Evolutionary conservation across 23 tunicate species (phyloP).

Genomic region (Halocynthia aurantium): DNA sequence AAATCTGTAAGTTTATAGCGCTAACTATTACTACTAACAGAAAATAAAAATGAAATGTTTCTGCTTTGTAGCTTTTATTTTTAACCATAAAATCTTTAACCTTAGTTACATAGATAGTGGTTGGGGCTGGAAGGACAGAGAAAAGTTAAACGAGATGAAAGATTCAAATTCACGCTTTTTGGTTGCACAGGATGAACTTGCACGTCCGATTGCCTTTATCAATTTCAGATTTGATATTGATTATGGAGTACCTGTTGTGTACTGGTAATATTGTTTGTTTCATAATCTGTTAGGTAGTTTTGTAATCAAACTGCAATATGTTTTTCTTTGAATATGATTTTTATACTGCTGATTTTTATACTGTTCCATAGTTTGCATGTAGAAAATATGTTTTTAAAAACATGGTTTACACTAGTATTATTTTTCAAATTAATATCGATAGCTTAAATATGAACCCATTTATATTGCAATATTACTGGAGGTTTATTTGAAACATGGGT

Average conservation of each 20-base stretch:
- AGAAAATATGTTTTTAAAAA: not conserved
- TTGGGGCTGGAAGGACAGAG: constrained; percentile 94
- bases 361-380: not conserved
- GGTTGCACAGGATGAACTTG: constrained; percentile 34
- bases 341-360: not conserved
- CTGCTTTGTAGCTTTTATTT: not conserved
- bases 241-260: constrained; percentile 78
- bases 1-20: constrained; percentile 24
- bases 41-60: not conserved
- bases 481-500: too few relatives aligned
- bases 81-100: not conserved
- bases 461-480: not conserved
- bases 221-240: constrained; percentile 85
- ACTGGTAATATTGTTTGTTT: constrained; percentile 37
- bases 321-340: not conserved
- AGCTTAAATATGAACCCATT: not conserved
- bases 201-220: constrained; percentile 61
- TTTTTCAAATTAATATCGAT: not conserved
- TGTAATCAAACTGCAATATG: too few relatives aligned
- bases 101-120: constrained; percentile 44
- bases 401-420: not conserved
- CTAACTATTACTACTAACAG: not conserved
- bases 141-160: constrained; percentile 55
- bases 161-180: constrained; percentile 58
- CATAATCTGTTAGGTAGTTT: not conserved